A percentile compares a stretch with the other conserved stretches of the same genome.
Conservation (phyloP, 2,888 invertebrate species). For the Eilema caniola region DNA sequence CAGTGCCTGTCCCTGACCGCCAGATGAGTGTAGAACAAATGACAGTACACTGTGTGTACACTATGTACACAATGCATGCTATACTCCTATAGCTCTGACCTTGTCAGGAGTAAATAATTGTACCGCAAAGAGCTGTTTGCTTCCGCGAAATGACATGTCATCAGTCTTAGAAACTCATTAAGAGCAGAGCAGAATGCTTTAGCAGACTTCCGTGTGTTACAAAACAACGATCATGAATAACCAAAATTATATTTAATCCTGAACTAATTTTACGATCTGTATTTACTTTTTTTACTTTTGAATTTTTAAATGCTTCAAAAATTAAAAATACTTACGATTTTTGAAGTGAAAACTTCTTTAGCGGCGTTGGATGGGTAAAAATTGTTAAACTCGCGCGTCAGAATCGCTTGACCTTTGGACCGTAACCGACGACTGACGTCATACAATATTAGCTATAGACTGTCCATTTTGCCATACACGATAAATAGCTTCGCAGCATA, state of each 20-base stretch:
- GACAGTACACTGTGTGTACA: constrained; percentile 48
- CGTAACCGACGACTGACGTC: too few relatives aligned
- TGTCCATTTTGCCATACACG: too few relatives aligned
- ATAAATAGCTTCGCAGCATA: too few relatives aligned
- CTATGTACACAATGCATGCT: constrained; percentile 26
- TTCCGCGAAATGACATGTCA: constrained; percentile 55
- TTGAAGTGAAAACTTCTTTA: too few relatives aligned
- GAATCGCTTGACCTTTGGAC: too few relatives aligned
- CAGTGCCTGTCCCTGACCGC: constrained; percentile 78
- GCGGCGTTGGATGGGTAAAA: too few relatives aligned
- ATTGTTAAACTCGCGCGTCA: too few relatives aligned
- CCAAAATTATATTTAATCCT: constrained; percentile 30
- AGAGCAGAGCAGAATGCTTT: constrained; percentile 59
- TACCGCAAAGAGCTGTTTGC: constrained; percentile 38
- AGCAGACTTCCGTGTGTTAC: constrained; percentile 69
- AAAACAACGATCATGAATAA: constrained; percentile 45
- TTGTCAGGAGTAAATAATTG: constrained; percentile 57
- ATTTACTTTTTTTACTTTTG: constrained; percentile 21
- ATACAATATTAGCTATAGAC: too few relatives aligned
- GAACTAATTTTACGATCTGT: constrained; percentile 18
- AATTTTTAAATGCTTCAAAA: too few relatives aligned
- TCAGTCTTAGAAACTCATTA: constrained; percentile 69
- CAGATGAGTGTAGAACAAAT: constrained; percentile 65
- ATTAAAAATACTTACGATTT: too few relatives aligned
- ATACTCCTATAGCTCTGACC: constrained; percentile 49